Base-by-base conservation (phyloP, 2,797 vertebrate genomes). In the Sebastes nivosus region DNA sequence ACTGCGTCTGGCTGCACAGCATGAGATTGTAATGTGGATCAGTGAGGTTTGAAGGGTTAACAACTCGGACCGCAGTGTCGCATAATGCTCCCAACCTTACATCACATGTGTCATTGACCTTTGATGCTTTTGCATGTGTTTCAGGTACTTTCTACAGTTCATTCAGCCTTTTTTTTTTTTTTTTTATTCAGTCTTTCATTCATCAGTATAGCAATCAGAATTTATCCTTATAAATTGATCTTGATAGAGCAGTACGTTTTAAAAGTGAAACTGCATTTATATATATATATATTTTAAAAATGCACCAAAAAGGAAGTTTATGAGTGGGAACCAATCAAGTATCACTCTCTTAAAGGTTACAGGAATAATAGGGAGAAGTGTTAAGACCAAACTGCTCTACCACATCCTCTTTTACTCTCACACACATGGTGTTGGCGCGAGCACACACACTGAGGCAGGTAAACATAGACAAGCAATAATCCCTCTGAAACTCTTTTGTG, bases 341-440 rank as follows among this genome's bases (percentile, higher is more conserved):
- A 75, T 86, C 79, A 66, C 10, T 34, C 50, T 50, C 7, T 24
- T 59, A 85, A 86, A 88, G 78, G 84, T 88, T 74, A 64, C 34
- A 82, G 14, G 75, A 72, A 72, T 79, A 50, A 50, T 32, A 81
- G 80, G 79, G 74, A 86, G 77, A 80, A 82, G 67, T 65, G 12
- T 78, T 71, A 14, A 58, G 50, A 54, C 46, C 34, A 3, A 77
- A 80, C 58, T 74, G 54, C 59, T 81, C 4, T 7, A 78, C 87
- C 84, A 87, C 83, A 91, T 93, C 89, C 88, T 84, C 79, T 89
- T 93, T 89, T 83, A 57, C 80, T 84, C 52, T 85, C 70, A 77
- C 57, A 38, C 22, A 22, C 42, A 46, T 68, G 76, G 20, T n/a
- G 11, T 71, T 64, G 50, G 29, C 2, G 1, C 54, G 4, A 30